Evolutionary conservation across 2,113 vertebrate genomes (phyloP).

Genomic region (Perca schrenkii): DNA sequence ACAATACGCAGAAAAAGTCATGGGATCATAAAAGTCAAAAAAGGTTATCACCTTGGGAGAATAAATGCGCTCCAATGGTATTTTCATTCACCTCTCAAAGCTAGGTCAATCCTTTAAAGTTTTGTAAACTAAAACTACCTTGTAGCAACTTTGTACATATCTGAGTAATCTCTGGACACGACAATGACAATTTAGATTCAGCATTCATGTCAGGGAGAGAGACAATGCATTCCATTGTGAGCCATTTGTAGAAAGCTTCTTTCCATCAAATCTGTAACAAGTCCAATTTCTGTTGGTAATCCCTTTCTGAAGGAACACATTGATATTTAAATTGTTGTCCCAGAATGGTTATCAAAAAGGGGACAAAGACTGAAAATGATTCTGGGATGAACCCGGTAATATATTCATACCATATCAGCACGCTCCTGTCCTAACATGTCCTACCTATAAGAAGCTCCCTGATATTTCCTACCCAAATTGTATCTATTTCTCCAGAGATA

Average conservation of each 20-base stretch:
- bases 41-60: not conserved
- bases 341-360: slow-evolving; percentile 68
- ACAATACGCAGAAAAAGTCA: not conserved
- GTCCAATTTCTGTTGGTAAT: slow-evolving; percentile 74
- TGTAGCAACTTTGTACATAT: not conserved
- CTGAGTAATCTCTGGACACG: not conserved
- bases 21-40: not conserved
- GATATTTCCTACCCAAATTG: not conserved
- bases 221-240: slow-evolving; percentile 50
- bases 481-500: slow-evolving; percentile 16
- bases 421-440: slow-evolving; percentile 4
- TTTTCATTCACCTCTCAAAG: slow-evolving; percentile 17
- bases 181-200: slow-evolving; percentile 33
- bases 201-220: slow-evolving; percentile 46
- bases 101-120: not conserved
- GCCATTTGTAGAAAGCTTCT: slow-evolving; percentile 56
- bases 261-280: slow-evolving; percentile 68
- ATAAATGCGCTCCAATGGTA: not conserved
- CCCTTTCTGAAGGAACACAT: slow-evolving; percentile 58
- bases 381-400: slow-evolving; percentile 53
- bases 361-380: slow-evolving; percentile 68
- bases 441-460: not conserved
- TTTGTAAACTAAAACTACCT: not conserved
- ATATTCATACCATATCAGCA: slow-evolving; percentile 42
- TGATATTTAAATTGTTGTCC: slow-evolving; percentile 75